Evolutionary conservation across 2,113 vertebrate genomes (phyloP).

Genomic region (Taurulus bubalis): DNA sequence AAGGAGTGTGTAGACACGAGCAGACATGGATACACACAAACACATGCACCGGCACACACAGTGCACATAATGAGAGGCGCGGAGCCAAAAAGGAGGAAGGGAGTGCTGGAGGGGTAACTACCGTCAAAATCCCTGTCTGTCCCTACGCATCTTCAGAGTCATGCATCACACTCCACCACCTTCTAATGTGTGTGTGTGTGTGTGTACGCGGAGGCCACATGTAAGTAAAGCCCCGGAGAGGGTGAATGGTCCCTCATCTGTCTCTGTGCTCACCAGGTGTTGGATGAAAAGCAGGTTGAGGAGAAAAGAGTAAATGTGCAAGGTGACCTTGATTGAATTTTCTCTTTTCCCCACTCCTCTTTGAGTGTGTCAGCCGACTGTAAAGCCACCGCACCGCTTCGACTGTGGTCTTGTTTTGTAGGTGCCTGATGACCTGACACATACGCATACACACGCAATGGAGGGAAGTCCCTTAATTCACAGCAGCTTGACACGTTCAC

Average conservation of each 20-base stretch:
- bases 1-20: conserved; percentile 35
- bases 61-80: conserved; percentile 19
- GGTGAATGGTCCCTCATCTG: conserved; percentile 62
- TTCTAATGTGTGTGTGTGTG: conserved; percentile 52
- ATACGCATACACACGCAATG: neutral
- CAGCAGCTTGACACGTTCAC: conserved; percentile 42
- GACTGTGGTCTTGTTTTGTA: neutral
- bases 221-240: conserved; percentile 68
- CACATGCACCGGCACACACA: neutral
- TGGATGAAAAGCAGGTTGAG: conserved; percentile 69
- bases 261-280: conserved; percentile 68
- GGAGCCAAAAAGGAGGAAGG: conserved; percentile 27
- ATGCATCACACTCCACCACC: conserved; percentile 72
- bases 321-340: conserved; percentile 76
- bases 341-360: conserved; percentile 30
- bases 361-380: conserved; percentile 30
- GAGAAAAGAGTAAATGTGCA: conserved; percentile 71
- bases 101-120: conserved; percentile 39
- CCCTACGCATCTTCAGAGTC: conserved; percentile 70
- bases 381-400: conserved; percentile 13
- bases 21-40: conserved; percentile 25
- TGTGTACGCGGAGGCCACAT: conserved; percentile 39
- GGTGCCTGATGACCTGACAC: conserved; percentile 21
- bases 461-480: conserved; percentile 37
- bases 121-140: conserved; percentile 63